phyloP scores from a whole-genome alignment of 2,113 vertebrate genomes.

The Lasiurus cinereus region DNA sequence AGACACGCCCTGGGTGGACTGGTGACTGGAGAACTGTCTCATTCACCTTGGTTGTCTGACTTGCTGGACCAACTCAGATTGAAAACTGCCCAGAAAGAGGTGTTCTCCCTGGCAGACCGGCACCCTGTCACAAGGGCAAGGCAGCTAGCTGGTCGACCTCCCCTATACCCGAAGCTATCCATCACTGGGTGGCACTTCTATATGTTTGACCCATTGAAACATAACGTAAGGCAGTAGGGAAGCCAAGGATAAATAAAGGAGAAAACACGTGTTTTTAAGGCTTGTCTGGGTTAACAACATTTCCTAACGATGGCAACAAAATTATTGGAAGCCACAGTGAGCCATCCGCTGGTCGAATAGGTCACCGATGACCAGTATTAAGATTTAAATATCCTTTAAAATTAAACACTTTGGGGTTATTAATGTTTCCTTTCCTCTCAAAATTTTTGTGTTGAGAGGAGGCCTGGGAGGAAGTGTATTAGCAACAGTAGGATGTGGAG shows the following conservation, averaged over 20 bases:
- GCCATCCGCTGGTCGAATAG: conserved; percentile 85
- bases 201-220: conserved; percentile 45
- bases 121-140: background rate
- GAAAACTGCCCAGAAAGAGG: background rate
- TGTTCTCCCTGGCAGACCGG: background rate
- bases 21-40: background rate
- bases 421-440: conserved; percentile 93
- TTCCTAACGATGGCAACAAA: conserved; percentile 89
- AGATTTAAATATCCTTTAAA: conserved; percentile 88
- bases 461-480: conserved; percentile 85
- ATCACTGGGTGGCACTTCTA: too few species aligned
- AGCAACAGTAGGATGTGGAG: conserved; percentile 91
- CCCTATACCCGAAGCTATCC: background rate
- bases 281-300: conserved; percentile 80
- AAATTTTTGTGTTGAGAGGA: conserved; percentile 93
- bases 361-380: conserved; percentile 85
- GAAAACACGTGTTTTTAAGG: conserved; percentile 79
- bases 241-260: conserved; percentile 77
- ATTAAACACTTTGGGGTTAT: conserved; percentile 88
- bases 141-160: background rate
- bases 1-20: background rate
- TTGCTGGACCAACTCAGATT: background rate
- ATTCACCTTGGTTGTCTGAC: background rate
- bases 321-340: conserved; percentile 87
- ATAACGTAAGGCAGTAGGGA: conserved; percentile 63